A percentile compares a stretch with the other conserved stretches of the same genome.
phyloP scores from a whole-genome alignment of 2,113 vertebrate genomes.

The Lepus europaeus region DNA sequence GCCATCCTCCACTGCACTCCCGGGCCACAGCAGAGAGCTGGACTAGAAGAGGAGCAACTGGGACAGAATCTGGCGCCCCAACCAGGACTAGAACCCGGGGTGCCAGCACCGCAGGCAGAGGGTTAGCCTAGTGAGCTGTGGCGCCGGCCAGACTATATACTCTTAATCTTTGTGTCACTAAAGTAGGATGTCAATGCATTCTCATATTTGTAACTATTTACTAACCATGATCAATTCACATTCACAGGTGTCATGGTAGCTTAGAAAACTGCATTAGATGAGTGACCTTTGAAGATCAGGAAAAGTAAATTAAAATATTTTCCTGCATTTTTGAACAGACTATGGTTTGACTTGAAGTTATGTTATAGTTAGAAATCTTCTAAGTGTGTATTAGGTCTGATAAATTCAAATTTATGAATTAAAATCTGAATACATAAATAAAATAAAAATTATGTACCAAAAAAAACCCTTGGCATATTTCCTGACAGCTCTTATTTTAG shows the following conservation, averaged over 20 bases:
- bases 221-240: background rate
- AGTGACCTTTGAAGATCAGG: background rate
- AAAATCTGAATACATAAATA: background rate
- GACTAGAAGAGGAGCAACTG: no score
- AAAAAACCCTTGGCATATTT: slow-evolving; percentile 74
- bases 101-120: no score
- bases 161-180: background rate
- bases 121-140: no score
- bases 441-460: slow-evolving; percentile 48
- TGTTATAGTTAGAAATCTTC: background rate
- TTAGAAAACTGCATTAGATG: background rate
- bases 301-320: background rate
- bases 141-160: no score
- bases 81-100: no score
- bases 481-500: slow-evolving; percentile 76
- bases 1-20: no score
- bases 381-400: slow-evolving; percentile 53
- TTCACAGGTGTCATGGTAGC: background rate
- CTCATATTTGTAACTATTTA: background rate
- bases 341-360: background rate
- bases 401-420: slow-evolving; percentile 77
- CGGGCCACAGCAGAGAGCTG: no score
- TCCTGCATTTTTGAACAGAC: background rate
- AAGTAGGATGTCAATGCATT: background rate
- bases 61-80: no score